A percentile compares a stretch with the other conserved stretches of the same genome.
Conservation (phyloP, 2,888 invertebrate species). For the Caenorhabditis becei region DNA sequence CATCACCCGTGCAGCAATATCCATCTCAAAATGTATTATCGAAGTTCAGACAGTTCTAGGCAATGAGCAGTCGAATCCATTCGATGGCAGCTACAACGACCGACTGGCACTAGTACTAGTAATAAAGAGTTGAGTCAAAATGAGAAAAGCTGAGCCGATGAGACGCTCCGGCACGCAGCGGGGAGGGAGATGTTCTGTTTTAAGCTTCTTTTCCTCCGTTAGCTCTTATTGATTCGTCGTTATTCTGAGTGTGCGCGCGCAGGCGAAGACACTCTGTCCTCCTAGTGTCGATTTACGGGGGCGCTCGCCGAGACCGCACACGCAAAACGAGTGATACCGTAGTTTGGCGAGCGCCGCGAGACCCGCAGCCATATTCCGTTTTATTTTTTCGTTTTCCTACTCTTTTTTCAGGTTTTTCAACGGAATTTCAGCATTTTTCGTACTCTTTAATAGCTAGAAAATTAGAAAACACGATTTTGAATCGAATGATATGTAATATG, state of each 20-base stretch:
- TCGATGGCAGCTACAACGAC: too few species aligned
- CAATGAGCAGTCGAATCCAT: neutral
- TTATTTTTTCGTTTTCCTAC: conserved; percentile 36
- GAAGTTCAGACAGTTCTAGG: conserved; percentile 6
- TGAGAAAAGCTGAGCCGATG: neutral
- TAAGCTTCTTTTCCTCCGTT: conserved; percentile 33
- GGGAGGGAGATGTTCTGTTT: conserved; percentile 30
- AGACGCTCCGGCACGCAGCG: neutral
- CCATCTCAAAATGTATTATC: conserved; percentile 43
- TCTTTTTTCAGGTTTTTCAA: conserved; percentile 42
- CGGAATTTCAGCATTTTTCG: neutral
- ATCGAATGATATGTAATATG: neutral
- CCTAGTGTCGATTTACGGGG: conserved; percentile 50
- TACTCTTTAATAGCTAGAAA: neutral
- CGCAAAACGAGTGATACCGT: conserved; percentile 47
- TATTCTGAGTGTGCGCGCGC: conserved; percentile 22
- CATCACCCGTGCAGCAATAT: conserved; percentile 59
- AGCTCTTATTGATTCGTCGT: conserved; percentile 56
- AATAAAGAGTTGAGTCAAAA: conserved; percentile 18
- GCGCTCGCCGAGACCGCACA: conserved; percentile 23
- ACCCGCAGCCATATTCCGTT: neutral
- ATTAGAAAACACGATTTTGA: conserved; percentile 9
- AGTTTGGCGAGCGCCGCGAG: conserved; percentile 18
- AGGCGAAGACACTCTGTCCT: conserved; percentile 1
- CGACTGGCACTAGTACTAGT: neutral